A percentile compares a stretch with the other conserved stretches of the same genome.
These are phyloP conservation scores for Muscidifurax raptorellus DNA, from an alignment of 1,140 invertebrate species.

Conservation along the genomic window DNA sequence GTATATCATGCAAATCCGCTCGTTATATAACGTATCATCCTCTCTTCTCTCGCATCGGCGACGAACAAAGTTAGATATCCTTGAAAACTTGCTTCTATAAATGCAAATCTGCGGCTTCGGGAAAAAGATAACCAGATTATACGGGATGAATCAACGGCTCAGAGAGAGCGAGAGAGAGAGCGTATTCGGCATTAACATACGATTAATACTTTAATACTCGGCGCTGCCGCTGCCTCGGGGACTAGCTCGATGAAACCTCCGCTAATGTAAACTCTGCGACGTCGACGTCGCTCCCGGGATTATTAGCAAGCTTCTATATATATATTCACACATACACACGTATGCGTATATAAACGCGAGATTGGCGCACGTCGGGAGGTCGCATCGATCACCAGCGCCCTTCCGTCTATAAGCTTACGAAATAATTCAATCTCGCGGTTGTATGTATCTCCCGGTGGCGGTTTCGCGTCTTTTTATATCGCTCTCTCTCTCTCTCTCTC, in stretches of 20 bases:
- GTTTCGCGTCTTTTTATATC: neutral
- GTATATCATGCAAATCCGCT: neutral
- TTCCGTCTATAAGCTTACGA: neutral
- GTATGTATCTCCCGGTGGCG: too few species aligned
- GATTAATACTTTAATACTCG: constrained; percentile 21
- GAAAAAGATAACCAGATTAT: neutral
- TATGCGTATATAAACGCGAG: neutral
- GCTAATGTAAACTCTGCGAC: constrained; percentile 3
- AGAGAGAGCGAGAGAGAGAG: neutral
- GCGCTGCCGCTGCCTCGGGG: neutral
- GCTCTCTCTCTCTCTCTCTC: too few species aligned
- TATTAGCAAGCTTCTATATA: neutral
- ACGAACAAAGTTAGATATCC: neutral
- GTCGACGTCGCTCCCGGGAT: neutral
- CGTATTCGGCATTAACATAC: constrained; percentile 18
- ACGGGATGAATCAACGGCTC: neutral
- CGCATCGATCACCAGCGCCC: neutral
- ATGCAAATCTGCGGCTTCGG: neutral
- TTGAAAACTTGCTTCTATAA: neutral
- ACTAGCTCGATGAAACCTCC: neutral
- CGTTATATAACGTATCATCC: too few species aligned
- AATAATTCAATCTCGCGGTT: neutral
- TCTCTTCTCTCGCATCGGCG: too few species aligned
- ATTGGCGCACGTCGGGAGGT: neutral
- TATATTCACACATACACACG: neutral